A percentile compares a stretch with the other conserved stretches of the same genome.
Conservation (phyloP, 2,113 vertebrate genomes). For the Pagrus major region DNA sequence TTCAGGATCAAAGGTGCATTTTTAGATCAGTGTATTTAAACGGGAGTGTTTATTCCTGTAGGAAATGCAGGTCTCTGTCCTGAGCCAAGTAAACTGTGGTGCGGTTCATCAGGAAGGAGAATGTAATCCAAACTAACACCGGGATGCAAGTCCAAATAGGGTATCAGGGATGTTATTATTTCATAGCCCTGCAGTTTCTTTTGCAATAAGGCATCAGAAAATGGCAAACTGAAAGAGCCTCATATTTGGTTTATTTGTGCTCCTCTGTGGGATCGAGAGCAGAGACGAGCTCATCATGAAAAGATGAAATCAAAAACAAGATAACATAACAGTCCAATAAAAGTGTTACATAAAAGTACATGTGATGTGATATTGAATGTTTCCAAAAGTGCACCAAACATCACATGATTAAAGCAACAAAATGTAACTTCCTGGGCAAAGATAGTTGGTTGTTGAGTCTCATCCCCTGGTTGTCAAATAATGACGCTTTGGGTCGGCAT, state of each 20-base stretch:
- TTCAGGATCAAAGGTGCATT: constrained; percentile 12
- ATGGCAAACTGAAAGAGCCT: background rate
- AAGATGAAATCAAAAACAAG: background rate
- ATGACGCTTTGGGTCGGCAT: too few relatives aligned
- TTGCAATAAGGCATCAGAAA: constrained; percentile 1
- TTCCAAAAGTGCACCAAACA: background rate
- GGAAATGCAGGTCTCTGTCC: constrained; percentile 5
- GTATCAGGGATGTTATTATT: constrained; percentile 9
- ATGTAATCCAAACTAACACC: constrained; percentile 42
- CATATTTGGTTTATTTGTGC: background rate
- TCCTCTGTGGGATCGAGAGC: background rate
- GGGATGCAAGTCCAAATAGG: constrained; percentile 17
- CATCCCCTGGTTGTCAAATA: too few relatives aligned
- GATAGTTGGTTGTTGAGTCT: too few relatives aligned
- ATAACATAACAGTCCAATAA: background rate
- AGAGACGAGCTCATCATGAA: background rate
- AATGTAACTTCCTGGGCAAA: too few relatives aligned
- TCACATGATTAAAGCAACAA: background rate
- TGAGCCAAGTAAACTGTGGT: constrained; percentile 18
- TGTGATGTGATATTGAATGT: background rate
- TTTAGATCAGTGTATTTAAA: constrained; percentile 20
- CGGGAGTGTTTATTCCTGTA: constrained; percentile 21
- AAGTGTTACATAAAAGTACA: background rate
- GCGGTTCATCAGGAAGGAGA: constrained; percentile 14
- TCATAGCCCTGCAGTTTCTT: constrained; percentile 15